phyloP scores from a whole-genome alignment of 2,113 vertebrate genomes.

The Platysteira castanea region DNA sequence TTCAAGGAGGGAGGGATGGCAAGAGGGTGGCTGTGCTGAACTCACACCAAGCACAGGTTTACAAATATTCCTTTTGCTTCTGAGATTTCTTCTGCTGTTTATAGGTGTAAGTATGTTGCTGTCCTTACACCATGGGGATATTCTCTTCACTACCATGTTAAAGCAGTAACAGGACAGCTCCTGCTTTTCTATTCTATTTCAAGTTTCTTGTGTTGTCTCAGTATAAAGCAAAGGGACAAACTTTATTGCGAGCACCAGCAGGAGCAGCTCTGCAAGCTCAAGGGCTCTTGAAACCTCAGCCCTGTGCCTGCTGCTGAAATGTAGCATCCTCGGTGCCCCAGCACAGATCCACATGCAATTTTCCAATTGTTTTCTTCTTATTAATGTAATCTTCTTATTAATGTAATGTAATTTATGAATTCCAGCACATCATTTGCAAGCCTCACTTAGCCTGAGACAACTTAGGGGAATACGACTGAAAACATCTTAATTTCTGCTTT shows the following conservation, averaged over 20 bases:
- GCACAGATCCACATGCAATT: background rate
- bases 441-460: background rate
- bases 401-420: background rate
- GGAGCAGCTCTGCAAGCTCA: background rate
- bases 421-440: background rate
- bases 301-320: background rate
- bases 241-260: background rate
- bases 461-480: background rate
- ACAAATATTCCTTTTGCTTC: background rate
- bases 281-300: background rate
- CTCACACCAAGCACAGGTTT: background rate
- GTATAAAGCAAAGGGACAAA: background rate
- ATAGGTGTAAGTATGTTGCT: background rate
- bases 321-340: accelerated
- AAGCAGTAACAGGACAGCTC: background rate
- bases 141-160: background rate
- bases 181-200: background rate
- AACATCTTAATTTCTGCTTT: background rate
- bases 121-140: background rate
- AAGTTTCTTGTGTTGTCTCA: background rate
- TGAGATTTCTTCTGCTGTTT: background rate
- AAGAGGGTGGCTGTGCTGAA: background rate
- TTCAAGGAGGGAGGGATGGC: background rate
- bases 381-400: background rate
- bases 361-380: background rate